Evolutionary conservation across 2,888 invertebrate genomes (phyloP).

Genomic region (Geotrupes spiniger): DNA sequence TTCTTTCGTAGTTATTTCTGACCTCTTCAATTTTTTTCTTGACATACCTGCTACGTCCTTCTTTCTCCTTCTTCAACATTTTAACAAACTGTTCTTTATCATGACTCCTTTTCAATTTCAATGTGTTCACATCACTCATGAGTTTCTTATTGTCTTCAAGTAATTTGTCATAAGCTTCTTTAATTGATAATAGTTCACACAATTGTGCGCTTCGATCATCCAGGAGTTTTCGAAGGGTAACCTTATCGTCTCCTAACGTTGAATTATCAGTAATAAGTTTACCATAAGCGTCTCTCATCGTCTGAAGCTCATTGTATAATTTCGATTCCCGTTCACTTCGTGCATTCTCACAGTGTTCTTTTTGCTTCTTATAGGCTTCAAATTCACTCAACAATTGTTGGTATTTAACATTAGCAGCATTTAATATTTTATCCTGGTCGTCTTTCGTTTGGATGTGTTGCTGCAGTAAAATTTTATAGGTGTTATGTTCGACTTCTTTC

Average conservation of each 20-base stretch:
- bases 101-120: slow-evolving; percentile 43
- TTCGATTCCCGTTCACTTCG: slow-evolving; percentile 19
- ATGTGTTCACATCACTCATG: slow-evolving; percentile 43
- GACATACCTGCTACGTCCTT: slow-evolving; percentile 36
- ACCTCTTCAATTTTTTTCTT: slow-evolving; percentile 56
- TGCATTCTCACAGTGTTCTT: slow-evolving; percentile 17
- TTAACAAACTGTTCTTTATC: slow-evolving; percentile 46
- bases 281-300: slow-evolving; percentile 41
- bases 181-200: slow-evolving; percentile 32
- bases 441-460: slow-evolving; percentile 34
- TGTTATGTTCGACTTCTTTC: slow-evolving; percentile 25
- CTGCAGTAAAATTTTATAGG: slow-evolving; percentile 32
- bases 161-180: slow-evolving; percentile 46
- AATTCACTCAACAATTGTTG: slow-evolving; percentile 30
- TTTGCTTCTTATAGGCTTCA: slow-evolving; percentile 17
- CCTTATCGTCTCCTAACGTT: slow-evolving; percentile 41
- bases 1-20: slow-evolving; percentile 67
- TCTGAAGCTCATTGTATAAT: slow-evolving; percentile 28
- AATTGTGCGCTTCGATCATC: slow-evolving; percentile 38
- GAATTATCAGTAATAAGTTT: slow-evolving; percentile 40
- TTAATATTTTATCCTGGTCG: slow-evolving; percentile 34
- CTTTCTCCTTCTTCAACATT: slow-evolving; percentile 40
- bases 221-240: slow-evolving; percentile 34
- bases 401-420: slow-evolving; percentile 31
- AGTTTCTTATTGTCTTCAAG: slow-evolving; percentile 46